Conservation (phyloP, 2,888 invertebrate species). For the Gonocerus acuteangulatus region DNA sequence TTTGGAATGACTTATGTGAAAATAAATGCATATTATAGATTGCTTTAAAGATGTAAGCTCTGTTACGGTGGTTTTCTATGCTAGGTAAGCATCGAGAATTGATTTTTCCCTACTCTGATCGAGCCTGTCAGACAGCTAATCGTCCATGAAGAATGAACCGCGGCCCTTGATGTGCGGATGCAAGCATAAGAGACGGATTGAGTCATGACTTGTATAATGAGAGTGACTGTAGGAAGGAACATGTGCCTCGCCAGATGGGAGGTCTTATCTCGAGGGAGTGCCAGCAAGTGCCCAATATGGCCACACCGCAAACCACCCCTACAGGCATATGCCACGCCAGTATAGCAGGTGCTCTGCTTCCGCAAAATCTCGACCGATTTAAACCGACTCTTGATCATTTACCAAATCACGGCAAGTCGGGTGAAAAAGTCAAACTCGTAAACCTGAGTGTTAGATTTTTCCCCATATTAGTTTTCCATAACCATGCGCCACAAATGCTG, state of each 20-base stretch:
- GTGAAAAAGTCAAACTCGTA: no score
- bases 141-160: neutral
- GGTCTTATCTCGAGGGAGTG: constrained; percentile 5
- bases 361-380: neutral
- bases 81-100: no score
- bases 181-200: constrained; percentile 18
- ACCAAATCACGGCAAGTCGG: neutral
- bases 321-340: neutral
- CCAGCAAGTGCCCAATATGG: constrained; percentile 21
- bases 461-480: no score
- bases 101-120: neutral
- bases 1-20: no score
- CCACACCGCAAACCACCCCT: constrained; percentile 7
- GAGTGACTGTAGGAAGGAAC: constrained; percentile 6
- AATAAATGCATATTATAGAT: no score
- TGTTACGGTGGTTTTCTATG: no score
- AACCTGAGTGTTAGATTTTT: no score
- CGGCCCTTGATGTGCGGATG: neutral
- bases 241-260: constrained; percentile 22
- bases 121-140: neutral
- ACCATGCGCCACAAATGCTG: no score
- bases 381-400: neutral
- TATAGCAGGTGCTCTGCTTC: neutral
- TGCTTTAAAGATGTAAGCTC: no score
- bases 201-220: constrained; percentile 17